Evolutionary conservation across 1,140 invertebrate species (phyloP), one percentile per base, ranked within the genome.

Genomic region (Drosophila seguyi): DNA sequence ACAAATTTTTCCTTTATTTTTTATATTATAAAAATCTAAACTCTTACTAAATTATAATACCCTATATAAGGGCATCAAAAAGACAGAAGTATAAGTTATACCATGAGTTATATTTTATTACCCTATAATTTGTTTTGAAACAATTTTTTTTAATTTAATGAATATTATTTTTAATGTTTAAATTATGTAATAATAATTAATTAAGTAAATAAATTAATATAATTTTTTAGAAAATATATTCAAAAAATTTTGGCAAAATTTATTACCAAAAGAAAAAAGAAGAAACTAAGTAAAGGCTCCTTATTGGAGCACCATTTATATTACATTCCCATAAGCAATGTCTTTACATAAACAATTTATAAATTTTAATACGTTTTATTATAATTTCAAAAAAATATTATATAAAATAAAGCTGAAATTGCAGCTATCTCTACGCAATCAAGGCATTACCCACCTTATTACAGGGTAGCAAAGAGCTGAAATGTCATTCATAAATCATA

Each of bases 401-500:
- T 11, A 6, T 6, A 14, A 14, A 36, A 14, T 36, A 36, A 1
- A 14, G 8, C 31, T 22, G 1, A 10, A n/a, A 8, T 16, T 25
- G 1, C 6, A 25, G 1, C 16, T 27, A 25, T 16, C 16, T n/a
- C 14, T 0, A 11, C 0, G 1, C 5, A 11, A 2, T 6, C 20
- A 16, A 20, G 2, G 18, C n/a, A 25, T 16, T 22, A 10, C 2
- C 45, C 45, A 10, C 6, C 0, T 11, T 5, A 3, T 22, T 45
- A 31, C 8, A 75, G 75, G 66, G 59, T 58, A 87, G 11, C 16
- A 34, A 31, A 63, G 57, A 78, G 81, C 86, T 72, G 62, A 90
- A 88, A 88, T 88, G 85, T 90, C 85, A 90, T 90, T 90, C 85
- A 90, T 90, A 90, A 90, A 90, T 90, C 85, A 90, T 81, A 85